phyloP scores from a whole-genome alignment of 2,113 vertebrate species.

The Cavia aperea region DNA sequence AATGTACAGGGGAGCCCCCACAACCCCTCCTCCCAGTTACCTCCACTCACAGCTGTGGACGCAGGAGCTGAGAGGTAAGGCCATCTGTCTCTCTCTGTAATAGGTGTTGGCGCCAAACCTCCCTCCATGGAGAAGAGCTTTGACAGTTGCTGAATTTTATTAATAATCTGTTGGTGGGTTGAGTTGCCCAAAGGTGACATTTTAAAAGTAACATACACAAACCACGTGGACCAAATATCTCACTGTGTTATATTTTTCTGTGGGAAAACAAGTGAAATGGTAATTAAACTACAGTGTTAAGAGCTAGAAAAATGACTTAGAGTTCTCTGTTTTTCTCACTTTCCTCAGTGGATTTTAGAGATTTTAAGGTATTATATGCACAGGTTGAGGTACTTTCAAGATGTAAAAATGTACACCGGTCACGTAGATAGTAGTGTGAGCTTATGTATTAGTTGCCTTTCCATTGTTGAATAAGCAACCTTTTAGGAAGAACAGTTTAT shows the following conservation, averaged over 20 bases:
- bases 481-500: background rate
- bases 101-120: constrained; percentile 60
- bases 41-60: constrained; percentile 74
- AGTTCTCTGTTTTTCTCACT: background rate
- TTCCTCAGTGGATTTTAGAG: background rate
- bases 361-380: background rate
- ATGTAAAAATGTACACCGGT: background rate
- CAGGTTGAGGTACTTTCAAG: background rate
- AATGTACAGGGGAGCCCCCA: constrained; percentile 77
- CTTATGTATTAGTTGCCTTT: background rate
- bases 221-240: constrained; percentile 47
- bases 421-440: background rate
- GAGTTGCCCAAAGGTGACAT: constrained; percentile 64
- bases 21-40: constrained; percentile 74
- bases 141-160: constrained; percentile 60
- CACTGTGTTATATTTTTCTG: constrained; percentile 52
- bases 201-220: constrained; percentile 60
- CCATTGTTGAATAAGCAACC: background rate
- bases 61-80: constrained; percentile 79
- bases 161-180: constrained; percentile 63
- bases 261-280: background rate
- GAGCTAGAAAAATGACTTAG: background rate
- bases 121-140: constrained; percentile 27
- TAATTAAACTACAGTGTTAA: background rate
- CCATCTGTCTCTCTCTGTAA: constrained; percentile 55